Evolutionary conservation across 2,113 vertebrate genomes (phyloP).

Genomic region (Eretmodus cyanostictus): DNA sequence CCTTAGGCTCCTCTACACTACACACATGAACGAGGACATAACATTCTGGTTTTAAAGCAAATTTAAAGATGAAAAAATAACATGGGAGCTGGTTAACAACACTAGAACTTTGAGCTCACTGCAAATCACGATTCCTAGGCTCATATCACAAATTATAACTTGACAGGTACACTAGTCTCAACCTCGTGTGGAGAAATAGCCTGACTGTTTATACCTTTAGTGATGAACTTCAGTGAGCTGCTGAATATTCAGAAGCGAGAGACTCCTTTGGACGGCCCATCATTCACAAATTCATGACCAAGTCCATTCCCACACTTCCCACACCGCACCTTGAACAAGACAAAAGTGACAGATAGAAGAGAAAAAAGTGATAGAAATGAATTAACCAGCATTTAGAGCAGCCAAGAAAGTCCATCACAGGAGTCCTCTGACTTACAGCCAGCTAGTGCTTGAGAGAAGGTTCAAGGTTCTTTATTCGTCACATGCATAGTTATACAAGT

Average conservation of each 20-base stretch:
- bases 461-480: background rate
- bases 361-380: background rate
- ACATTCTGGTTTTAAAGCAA: background rate
- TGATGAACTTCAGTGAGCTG: conserved; percentile 88
- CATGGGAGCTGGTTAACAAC: background rate
- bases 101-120: background rate
- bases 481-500: background rate
- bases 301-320: conserved; percentile 84
- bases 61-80: background rate
- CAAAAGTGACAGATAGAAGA: background rate
- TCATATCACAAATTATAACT: background rate
- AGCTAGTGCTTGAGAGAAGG: background rate
- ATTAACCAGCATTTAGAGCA: background rate
- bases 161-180: background rate
- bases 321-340: conserved; percentile 33
- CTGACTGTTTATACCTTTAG: conserved; percentile 75
- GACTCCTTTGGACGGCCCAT: conserved; percentile 76
- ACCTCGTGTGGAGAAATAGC: background rate
- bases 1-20: background rate
- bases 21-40: background rate
- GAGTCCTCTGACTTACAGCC: background rate
- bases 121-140: background rate
- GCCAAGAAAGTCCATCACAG: background rate
- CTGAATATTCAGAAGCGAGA: conserved; percentile 99
- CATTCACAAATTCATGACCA: conserved; percentile 91